These are phyloP conservation scores for Epinotia brunnichana DNA, from an alignment of 2,888 invertebrate species.

Conservation along the genomic window DNA sequence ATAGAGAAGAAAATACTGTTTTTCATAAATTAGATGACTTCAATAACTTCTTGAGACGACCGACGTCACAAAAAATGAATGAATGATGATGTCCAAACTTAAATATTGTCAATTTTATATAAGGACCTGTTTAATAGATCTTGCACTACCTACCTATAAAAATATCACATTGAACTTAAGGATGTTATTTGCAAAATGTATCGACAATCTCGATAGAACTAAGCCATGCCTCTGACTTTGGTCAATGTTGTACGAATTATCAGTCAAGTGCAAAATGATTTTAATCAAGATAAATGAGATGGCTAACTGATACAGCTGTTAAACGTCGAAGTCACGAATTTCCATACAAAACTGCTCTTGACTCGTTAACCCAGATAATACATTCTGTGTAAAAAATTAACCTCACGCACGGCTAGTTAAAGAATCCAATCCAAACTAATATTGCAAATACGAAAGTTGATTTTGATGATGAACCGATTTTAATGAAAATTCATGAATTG, in stretches of 20 bases:
- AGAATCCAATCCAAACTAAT: background rate
- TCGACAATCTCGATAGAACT: no score
- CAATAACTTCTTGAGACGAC: background rate
- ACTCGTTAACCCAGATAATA: slow-evolving; percentile 7
- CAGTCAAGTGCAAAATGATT: no score
- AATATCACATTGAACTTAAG: slow-evolving; percentile 8
- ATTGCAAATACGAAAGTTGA: no score
- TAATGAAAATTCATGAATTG: no score
- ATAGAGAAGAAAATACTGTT: background rate
- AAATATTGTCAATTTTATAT: background rate
- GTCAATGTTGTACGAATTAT: no score
- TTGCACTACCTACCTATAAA: background rate
- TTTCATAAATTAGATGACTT: background rate
- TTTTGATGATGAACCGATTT: no score
- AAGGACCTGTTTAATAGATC: background rate
- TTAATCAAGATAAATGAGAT: slow-evolving; percentile 20
- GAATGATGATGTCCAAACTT: background rate
- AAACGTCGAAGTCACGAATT: slow-evolving; percentile 14
- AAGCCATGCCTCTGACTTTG: no score
- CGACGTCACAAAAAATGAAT: background rate
- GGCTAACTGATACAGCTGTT: background rate
- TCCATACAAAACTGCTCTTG: slow-evolving; percentile 18
- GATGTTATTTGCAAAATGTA: no score
- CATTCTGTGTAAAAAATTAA: background rate
- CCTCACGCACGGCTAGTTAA: background rate